phyloP scores from a whole-genome alignment of 2,113 vertebrate species.

The Coturnix japonica region DNA sequence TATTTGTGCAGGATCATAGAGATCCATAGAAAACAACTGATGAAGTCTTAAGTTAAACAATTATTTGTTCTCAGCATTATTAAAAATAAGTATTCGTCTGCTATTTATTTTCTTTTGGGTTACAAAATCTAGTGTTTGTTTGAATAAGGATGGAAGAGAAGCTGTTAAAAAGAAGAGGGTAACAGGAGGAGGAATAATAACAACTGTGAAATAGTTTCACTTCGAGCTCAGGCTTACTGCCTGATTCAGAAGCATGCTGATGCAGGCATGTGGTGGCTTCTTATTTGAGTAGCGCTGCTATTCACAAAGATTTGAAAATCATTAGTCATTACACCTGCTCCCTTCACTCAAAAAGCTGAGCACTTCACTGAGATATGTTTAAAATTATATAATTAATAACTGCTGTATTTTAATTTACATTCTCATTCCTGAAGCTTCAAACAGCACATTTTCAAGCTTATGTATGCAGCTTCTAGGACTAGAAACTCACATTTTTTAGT shows the following conservation, averaged over 20 bases:
- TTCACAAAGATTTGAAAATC: conserved; percentile 8
- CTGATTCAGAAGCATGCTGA: not conserved
- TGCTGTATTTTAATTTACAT: not conserved
- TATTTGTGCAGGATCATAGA: not conserved
- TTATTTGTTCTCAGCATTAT: not conserved
- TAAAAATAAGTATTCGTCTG: not conserved
- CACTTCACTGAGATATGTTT: not conserved
- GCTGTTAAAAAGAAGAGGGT: not conserved
- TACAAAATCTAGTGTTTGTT: not conserved
- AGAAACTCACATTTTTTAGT: not conserved
- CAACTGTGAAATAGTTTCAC: not conserved
- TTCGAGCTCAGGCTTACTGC: not conserved
- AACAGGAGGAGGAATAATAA: not conserved
- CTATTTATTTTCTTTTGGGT: not conserved
- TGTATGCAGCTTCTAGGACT: not conserved
- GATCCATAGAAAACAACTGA: not conserved
- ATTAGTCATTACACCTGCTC: not conserved
- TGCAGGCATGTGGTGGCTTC: not conserved
- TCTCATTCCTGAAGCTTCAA: not conserved
- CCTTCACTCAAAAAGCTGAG: not conserved
- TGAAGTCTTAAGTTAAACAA: not conserved
- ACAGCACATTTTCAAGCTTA: not conserved
- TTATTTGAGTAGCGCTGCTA: not conserved
- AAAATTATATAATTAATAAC: not conserved
- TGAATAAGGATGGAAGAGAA: not conserved